Base-by-base conservation (phyloP, 2,888 invertebrate species). In the Congeria kusceri region DNA sequence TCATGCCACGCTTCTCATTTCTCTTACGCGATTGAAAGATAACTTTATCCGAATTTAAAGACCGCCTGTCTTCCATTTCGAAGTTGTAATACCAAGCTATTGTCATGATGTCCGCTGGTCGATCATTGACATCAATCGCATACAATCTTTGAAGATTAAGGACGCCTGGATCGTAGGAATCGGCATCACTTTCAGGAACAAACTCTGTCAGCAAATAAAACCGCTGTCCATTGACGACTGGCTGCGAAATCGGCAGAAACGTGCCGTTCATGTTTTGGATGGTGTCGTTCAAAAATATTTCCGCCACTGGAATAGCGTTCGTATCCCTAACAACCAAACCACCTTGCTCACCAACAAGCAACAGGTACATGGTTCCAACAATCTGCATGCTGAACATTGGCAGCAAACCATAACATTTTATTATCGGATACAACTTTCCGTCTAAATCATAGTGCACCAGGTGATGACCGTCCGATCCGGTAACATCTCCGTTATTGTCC, bases 401-500 rank as follows among this genome's bases (percentile, higher is more conserved):
- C 27, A 29, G 23, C 61, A 80, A 32, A 3, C 71, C 75, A 0
- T 71, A 15, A 29, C 56, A 70, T n/a, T 63, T 49, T 25, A 87
- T 84, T 5, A 86, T 71, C 11, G 87, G 83, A 27, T 83, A 76
- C 9, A 61, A 61, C 27, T 70, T 84, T 0, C 89, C 89, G 67
- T 87, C 80, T 0, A 62, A 64, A 39, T 84, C 84, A 28, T 84
- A 86, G 71, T 85, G 87, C 11, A 86, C 84, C 11, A 90, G 70
- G 20, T 77, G 70, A 13, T 63, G 67, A 13, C 86, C 86, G 58
- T 90, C 88, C 5, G 86, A 84, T 13, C 90, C 90, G 20, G 89
- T 89, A 62, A 88, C 76, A 70, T 88, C 88, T 44, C 90, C 90
- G 29, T 81, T 83, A 39, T 88, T 81, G 61, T 89, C 88, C 77